Evolutionary conservation across 1,140 invertebrate species (phyloP).

Genomic region (Acromyrmex heyeri): DNA sequence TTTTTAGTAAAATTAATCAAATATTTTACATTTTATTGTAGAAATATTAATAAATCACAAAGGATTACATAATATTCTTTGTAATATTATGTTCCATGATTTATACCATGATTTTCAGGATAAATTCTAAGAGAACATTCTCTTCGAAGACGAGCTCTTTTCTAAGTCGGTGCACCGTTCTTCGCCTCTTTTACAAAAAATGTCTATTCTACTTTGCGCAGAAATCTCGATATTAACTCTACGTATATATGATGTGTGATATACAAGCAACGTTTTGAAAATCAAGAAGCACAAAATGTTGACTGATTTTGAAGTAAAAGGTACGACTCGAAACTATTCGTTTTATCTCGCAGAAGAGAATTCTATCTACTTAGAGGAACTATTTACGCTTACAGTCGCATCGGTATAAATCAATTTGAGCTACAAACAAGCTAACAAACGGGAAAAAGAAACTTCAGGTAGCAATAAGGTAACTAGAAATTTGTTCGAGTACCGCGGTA

Average conservation of each 20-base stretch:
- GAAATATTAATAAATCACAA: too few species aligned
- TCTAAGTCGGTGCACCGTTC: slow-evolving; percentile 61
- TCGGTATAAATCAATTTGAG: slow-evolving; percentile 28
- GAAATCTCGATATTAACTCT: slow-evolving; percentile 12
- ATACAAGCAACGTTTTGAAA: neutral
- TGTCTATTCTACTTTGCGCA: neutral
- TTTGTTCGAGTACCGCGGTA: slow-evolving; percentile 34
- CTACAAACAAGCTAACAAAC: slow-evolving; percentile 20
- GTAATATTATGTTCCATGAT: too few species aligned
- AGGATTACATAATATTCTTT: too few species aligned
- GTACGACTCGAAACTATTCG: neutral
- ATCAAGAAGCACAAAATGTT: neutral
- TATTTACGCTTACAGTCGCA: slow-evolving; percentile 7
- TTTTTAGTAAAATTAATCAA: too few species aligned
- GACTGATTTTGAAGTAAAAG: neutral
- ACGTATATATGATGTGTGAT: neutral
- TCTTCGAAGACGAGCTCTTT: slow-evolving; percentile 32
- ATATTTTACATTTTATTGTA: too few species aligned
- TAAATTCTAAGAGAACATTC: too few species aligned
- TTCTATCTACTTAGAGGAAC: neutral
- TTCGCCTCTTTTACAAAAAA: slow-evolving; percentile 19
- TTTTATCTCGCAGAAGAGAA: neutral
- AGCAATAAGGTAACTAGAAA: slow-evolving; percentile 39
- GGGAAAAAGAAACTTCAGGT: slow-evolving; percentile 12
- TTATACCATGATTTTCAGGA: too few species aligned